Evolutionary conservation across 1,140 invertebrate genomes (phyloP), one percentile per base, ranked within the genome.

Genomic region (Antheraea pernyi): DNA sequence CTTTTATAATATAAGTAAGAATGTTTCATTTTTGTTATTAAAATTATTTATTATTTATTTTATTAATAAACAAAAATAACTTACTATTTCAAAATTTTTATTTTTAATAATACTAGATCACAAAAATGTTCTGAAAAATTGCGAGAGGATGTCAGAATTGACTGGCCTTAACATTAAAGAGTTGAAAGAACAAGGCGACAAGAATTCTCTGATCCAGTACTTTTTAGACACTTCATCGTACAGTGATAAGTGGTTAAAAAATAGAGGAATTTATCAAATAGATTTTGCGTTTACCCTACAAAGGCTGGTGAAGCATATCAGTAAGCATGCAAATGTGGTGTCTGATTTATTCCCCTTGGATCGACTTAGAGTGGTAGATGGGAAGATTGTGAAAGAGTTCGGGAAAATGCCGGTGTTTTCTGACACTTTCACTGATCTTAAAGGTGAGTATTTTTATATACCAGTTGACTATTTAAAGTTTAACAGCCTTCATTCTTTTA

Each of bases 131-230:
- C 82, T 81, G 7, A 83, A 81, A 37, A 86, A 76, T 61, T 80
- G 75, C 30, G 77, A 81, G 18, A 85, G 82, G 67, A 87, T 91
- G 81, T 66, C 80, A 13, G 75, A 84, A 22, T 63, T 90, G 36
- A 89, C 85, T 0, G 85, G 84, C 8, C 71, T 90, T 0, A 77
- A 89, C 68, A 84, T 88, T 71, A 84, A 82, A 67, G 71, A 81
- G 0, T 42, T 91, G 46, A 87, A 89, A 75, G 74, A 74, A 36
- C 66, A 79, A 13, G 78, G 85, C 8, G 86, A 89, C 53, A 85
- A 79, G 69, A 82, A 85, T 64, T 82, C 86, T 6, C 67, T 91
- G 3, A 85, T 91, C 16, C 78, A 89, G 71, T 85, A 89, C 64
- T 90, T 90, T 59, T 72, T 91, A 3, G 85, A 90, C 11, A 81